Evolutionary conservation across 2,888 invertebrate species (phyloP), one percentile per base, ranked within the genome.

Genomic region (Acronicta aceris): DNA sequence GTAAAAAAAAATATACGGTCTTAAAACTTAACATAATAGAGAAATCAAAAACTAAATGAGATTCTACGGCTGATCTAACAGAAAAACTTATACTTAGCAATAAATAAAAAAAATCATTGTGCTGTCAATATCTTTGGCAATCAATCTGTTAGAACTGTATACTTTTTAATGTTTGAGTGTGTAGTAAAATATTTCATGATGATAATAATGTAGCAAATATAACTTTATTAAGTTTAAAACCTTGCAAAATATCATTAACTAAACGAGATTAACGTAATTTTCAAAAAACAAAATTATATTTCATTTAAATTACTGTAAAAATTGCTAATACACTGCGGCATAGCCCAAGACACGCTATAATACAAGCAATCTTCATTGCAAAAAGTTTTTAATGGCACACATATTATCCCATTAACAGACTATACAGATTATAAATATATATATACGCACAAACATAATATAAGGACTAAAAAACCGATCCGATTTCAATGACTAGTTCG

Each of bases 401-500:
- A 57, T 17, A 40, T 43, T 33, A 42, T 51, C 33, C 15, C 33
- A 50, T 42, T 47, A 16, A 45, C 45, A 48, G 17, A 33, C 25
- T 49, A 43, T 12, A 16, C 21, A 17, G 43, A 72, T 30, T 30
- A 9, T 47, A 13, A 15, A 51, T 47, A 51, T 47, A 55, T 48
- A 43, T 25, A 25, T 27, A 50, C 59, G 21, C 52, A 62, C 42
- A 68, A 63, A 66, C 46, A 66, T 45, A 52, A 66, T 43, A 65
- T 45, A 52, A n/a, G 8, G 8, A 25, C 6, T 13, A 9, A 52
- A 60, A 47, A 62, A 65, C 52, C 60, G 47, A 53, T 58, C 66
- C 65, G 70, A 79, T 78, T 72, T 71, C 57, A 85, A 85, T 90
- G 93, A 93, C 93, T 92, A 93, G 91, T 88, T 89, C 91, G 88